Conservation (phyloP, 1,140 invertebrate species). For the Drosophila mojavensis region DNA sequence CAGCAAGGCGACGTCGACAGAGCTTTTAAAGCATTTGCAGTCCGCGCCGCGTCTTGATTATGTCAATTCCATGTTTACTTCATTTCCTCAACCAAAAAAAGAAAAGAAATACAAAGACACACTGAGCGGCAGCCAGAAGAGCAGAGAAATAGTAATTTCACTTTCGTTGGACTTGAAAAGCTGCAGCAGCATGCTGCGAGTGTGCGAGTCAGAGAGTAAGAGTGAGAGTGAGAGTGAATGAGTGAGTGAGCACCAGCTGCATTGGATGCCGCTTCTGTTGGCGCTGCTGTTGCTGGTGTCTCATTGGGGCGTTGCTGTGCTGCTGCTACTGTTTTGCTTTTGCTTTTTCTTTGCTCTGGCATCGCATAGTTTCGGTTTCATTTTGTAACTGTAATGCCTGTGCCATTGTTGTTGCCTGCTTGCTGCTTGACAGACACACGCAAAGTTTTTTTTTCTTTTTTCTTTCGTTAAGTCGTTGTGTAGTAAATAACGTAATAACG, state of each 20-base stretch:
- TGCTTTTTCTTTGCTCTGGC: conserved; percentile 39
- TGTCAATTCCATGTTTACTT: conserved; percentile 81
- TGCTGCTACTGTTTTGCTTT: conserved; percentile 18
- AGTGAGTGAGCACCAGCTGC: conserved; percentile 33
- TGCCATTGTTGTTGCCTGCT: conserved; percentile 51
- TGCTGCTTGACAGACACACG: conserved; percentile 31
- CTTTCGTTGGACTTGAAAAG: conserved; percentile 80
- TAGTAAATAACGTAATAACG: conserved; percentile 67
- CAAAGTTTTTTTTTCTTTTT: conserved; percentile 27
- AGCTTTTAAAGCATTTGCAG: conserved; percentile 72
- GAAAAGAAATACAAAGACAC: not conserved
- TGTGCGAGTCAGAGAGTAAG: conserved; percentile 19
- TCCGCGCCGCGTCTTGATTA: conserved; percentile 66
- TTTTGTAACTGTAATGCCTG: conserved; percentile 78
- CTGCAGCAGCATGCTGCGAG: conserved; percentile 45
- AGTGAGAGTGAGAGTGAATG: conserved; percentile 39
- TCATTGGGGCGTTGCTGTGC: conserved; percentile 45
- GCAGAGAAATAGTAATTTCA: conserved; percentile 65
- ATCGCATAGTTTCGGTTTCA: conserved; percentile 63
- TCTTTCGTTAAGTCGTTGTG: conserved; percentile 25
- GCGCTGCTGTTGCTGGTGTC: conserved; percentile 30
- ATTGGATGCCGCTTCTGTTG: conserved; percentile 50
- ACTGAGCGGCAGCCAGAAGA: conserved; percentile 12
- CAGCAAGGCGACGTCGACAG: conserved; percentile 48
- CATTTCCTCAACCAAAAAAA: conserved; percentile 67